Evolutionary conservation across 2,113 vertebrate species (phyloP).

Genomic region (Podocnemis expansa): DNA sequence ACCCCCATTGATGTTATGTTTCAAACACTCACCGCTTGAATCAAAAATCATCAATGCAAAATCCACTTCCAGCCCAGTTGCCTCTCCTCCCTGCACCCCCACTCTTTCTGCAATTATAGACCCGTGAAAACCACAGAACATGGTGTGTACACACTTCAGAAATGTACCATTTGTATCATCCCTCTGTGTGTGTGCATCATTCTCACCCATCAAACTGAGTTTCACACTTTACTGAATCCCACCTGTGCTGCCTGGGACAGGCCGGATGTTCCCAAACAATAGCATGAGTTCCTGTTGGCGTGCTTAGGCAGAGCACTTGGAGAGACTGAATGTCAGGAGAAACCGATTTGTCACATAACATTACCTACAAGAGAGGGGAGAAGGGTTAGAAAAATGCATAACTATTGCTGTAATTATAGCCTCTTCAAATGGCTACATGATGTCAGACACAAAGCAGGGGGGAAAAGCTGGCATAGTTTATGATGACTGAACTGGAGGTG

Average conservation of each 20-base stretch:
- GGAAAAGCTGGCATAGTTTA: constrained; percentile 38
- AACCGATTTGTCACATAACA: neutral
- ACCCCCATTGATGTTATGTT: rapidly evolving
- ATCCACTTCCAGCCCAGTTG: rapidly evolving
- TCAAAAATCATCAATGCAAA: neutral
- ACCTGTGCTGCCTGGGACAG: neutral
- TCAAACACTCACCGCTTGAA: rapidly evolving
- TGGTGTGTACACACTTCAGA: neutral
- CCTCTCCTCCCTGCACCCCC: neutral
- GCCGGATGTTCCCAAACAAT: rapidly evolving
- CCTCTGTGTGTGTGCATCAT: rapidly evolving
- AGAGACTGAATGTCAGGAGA: neutral
- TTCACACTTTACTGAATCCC: rapidly evolving
- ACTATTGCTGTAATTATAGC: constrained; percentile 37
- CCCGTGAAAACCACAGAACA: neutral
- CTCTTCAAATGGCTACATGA: constrained; percentile 28
- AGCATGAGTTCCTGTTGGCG: rapidly evolving
- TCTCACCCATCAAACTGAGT: neutral
- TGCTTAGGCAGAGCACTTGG: rapidly evolving
- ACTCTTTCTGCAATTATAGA: neutral
- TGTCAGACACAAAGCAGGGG: constrained; percentile 3
- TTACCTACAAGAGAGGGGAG: neutral
- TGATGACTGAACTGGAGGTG: neutral
- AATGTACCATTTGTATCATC: neutral
- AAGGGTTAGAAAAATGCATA: constrained; percentile 28